Conservation (phyloP, 2,113 vertebrate species). For the Caranx melampygus region DNA sequence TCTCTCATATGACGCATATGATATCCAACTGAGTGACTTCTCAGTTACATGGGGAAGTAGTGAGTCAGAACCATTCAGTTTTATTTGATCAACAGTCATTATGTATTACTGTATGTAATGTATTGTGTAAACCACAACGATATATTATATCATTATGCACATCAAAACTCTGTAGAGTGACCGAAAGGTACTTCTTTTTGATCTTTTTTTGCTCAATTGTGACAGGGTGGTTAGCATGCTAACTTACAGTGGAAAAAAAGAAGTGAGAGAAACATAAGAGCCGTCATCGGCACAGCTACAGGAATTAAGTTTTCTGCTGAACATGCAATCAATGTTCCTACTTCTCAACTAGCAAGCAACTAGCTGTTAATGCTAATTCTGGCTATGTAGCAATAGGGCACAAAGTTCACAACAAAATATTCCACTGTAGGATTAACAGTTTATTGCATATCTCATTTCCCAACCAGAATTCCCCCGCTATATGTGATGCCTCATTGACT, state of each 20-base stretch:
- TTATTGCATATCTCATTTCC: background rate
- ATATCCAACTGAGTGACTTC: background rate
- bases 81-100: background rate
- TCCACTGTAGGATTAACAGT: background rate
- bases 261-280: too few relatives aligned
- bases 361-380: too few relatives aligned
- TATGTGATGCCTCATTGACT: background rate
- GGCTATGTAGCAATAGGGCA: too few relatives aligned
- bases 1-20: accelerated
- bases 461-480: background rate
- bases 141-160: background rate
- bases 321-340: too few relatives aligned
- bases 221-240: too few relatives aligned
- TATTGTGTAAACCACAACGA: background rate
- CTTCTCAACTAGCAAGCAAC: too few relatives aligned
- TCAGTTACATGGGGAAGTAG: background rate
- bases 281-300: too few relatives aligned
- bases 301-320: too few relatives aligned
- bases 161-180: background rate
- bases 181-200: background rate
- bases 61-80: background rate
- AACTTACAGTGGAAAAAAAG: too few relatives aligned
- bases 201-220: background rate
- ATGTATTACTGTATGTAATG: background rate
- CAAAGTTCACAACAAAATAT: background rate